Evolutionary conservation across 2,888 invertebrate genomes (phyloP).

Genomic region (Drosophila nr. perissopoda): DNA sequence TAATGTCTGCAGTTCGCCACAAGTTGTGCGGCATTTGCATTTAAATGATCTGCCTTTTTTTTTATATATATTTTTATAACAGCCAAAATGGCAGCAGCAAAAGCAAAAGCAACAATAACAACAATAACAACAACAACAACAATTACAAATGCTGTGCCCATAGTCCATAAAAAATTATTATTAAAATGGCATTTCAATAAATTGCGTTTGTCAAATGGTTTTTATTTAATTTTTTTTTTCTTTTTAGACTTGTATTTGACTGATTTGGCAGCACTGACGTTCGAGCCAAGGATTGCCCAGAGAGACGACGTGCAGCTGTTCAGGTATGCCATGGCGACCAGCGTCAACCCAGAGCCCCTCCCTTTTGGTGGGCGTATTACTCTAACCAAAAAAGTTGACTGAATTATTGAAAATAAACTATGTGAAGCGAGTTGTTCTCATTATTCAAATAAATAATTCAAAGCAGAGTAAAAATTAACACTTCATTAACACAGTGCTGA

Average conservation of each 20-base stretch:
- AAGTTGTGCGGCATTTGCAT: slow-evolving; percentile 58
- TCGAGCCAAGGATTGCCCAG: slow-evolving; percentile 46
- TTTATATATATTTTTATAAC: slow-evolving; percentile 34
- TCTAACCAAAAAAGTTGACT: background rate
- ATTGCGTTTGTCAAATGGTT: slow-evolving; percentile 16
- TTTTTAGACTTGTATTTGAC: slow-evolving; percentile 1
- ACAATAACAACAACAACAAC: slow-evolving; percentile 12
- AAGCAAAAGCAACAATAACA: background rate
- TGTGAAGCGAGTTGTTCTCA: slow-evolving; percentile 31
- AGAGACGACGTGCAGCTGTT: slow-evolving; percentile 66
- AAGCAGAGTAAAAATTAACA: slow-evolving; percentile 49
- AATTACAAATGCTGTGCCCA: slow-evolving; percentile 8
- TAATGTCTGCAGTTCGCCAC: slow-evolving; percentile 38
- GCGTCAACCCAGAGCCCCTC: background rate
- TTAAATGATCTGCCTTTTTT: slow-evolving; percentile 55
- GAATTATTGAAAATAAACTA: background rate
- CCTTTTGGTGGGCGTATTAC: background rate
- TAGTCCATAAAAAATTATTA: slow-evolving; percentile 49
- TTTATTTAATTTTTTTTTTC: slow-evolving; percentile 8
- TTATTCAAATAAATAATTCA: slow-evolving; percentile 43
- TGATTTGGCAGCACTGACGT: slow-evolving; percentile 43
- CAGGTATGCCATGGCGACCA: slow-evolving; percentile 62
- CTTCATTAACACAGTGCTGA: slow-evolving; percentile 28
- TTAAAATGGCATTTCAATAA: slow-evolving; percentile 48
- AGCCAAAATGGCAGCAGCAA: slow-evolving; percentile 33